Conservation (phyloP, 2,113 vertebrate genomes). For the Cyprinodon variegatus region DNA sequence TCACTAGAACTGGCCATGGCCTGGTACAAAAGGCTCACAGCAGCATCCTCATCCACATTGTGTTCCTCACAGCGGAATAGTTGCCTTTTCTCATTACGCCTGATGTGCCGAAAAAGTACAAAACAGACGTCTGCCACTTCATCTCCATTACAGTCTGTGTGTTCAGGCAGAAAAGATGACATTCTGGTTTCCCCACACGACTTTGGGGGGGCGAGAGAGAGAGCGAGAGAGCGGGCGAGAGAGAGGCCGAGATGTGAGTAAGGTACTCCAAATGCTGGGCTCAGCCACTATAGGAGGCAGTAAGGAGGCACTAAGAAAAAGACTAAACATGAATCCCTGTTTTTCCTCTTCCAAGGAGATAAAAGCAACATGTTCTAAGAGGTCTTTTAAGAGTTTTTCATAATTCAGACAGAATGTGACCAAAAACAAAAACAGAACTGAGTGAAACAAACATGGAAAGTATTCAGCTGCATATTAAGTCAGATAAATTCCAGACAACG, state of each 20-base stretch:
- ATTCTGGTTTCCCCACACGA: neutral
- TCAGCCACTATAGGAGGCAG: neutral
- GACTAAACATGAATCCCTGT: neutral
- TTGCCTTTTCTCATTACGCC: neutral
- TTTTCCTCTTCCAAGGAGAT: neutral
- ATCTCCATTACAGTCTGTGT: neutral
- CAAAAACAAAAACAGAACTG: neutral
- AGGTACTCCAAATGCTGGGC: neutral
- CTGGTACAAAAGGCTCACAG: neutral
- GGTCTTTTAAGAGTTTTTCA: neutral
- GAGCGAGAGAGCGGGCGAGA: neutral
- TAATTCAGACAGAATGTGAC: neutral
- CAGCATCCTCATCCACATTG: neutral
- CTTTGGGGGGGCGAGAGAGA: neutral
- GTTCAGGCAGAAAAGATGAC: neutral
- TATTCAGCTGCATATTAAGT: neutral
- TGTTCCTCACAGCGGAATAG: neutral
- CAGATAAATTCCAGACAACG: neutral
- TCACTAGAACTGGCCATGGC: neutral
- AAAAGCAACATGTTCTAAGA: neutral
- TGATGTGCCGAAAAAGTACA: neutral
- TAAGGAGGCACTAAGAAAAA: neutral
- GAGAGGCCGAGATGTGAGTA: neutral
- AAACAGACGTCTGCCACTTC: slow-evolving; percentile 3
- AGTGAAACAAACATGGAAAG: neutral